Percentiles rank a stretch among this genome's conserved stretches.
These are phyloP conservation scores for Merodon equestris DNA, from an alignment of 2,888 invertebrate species.

Conservation along the genomic window DNA sequence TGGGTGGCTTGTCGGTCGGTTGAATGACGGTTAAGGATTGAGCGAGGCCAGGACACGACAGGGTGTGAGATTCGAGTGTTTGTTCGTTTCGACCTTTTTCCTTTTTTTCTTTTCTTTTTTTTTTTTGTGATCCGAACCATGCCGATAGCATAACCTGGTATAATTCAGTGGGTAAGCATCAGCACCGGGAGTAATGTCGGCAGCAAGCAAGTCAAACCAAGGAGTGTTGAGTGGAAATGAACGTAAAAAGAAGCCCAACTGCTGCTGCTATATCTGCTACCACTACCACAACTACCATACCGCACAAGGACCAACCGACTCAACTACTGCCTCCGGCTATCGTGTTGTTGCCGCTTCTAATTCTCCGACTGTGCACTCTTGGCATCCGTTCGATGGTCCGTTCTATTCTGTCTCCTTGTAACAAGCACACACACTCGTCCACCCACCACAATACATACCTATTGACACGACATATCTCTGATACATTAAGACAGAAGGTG, in stretches of 20 bases:
- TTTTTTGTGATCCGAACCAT: constrained; percentile 58
- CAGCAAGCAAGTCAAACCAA: constrained; percentile 64
- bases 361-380: constrained; percentile 50
- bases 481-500: constrained; percentile 55
- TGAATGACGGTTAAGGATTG: constrained; percentile 69
- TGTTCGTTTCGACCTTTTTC: constrained; percentile 67
- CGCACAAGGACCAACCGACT: constrained; percentile 1
- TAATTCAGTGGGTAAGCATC: constrained; percentile 69
- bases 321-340: background rate
- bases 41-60: constrained; percentile 48
- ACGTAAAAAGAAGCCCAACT: constrained; percentile 57
- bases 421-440: constrained; percentile 15
- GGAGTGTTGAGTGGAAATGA: constrained; percentile 66
- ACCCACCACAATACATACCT: too few species aligned
- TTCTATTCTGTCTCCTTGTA: constrained; percentile 62
- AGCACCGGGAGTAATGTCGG: background rate
- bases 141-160: constrained; percentile 69
- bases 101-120: constrained; percentile 44
- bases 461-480: constrained; percentile 1
- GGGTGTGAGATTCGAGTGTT: constrained; percentile 66
- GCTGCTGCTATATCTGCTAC: constrained; percentile 65
- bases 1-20: constrained; percentile 77
- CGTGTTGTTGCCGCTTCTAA: constrained; percentile 54
- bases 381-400: constrained; percentile 51
- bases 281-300: constrained; percentile 44